Conservation (phyloP, 2,888 invertebrate species). For the Tubiluchus corallicola region DNA sequence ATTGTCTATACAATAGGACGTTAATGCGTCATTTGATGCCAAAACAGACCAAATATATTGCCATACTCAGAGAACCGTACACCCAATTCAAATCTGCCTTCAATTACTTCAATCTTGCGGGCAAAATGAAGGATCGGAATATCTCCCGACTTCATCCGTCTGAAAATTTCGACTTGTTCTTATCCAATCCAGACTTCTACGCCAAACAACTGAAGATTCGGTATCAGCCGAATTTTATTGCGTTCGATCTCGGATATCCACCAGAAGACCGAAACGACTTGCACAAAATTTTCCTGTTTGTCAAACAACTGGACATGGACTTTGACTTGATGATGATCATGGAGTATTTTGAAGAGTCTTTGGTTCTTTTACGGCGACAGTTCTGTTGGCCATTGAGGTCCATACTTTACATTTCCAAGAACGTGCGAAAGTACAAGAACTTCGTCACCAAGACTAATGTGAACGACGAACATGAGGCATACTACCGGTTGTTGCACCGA, state of each 20-base stretch:
- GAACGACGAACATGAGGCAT: slow-evolving; percentile 13
- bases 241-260: slow-evolving; percentile 24
- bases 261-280: slow-evolving; percentile 11
- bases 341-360: slow-evolving; percentile 24
- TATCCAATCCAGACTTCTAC: neutral
- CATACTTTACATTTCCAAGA: slow-evolving; percentile 19
- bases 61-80: slow-evolving; percentile 24
- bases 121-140: slow-evolving; percentile 14
- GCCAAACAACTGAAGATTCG: neutral
- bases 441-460: slow-evolving; percentile 10
- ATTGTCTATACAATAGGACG: slow-evolving; percentile 19
- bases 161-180: neutral
- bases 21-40: slow-evolving; percentile 21
- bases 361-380: slow-evolving; percentile 20
- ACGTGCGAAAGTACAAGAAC: slow-evolving; percentile 14
- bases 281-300: slow-evolving; percentile 13
- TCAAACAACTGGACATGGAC: slow-evolving; percentile 17
- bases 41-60: slow-evolving; percentile 18
- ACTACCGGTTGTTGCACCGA: slow-evolving; percentile 16
- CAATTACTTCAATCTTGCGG: slow-evolving; percentile 20
- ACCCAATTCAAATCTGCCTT: slow-evolving; percentile 22
- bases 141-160: neutral
- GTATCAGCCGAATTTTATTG: slow-evolving; percentile 18
- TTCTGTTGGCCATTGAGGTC: slow-evolving; percentile 26
- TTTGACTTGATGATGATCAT: slow-evolving; percentile 22